Conservation (phyloP, 2,113 vertebrate genomes). For the Amblyornis subalaris region DNA sequence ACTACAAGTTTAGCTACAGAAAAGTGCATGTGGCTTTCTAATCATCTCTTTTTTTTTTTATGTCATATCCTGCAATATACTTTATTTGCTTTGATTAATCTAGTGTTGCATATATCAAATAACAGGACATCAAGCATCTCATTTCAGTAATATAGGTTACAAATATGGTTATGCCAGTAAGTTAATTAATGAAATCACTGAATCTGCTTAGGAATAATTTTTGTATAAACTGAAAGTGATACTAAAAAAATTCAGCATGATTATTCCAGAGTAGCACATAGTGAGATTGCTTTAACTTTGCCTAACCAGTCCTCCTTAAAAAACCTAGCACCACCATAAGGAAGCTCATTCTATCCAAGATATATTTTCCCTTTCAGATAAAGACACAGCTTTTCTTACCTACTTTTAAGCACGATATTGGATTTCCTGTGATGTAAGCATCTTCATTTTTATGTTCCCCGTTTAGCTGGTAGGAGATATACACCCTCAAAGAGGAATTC, state of each 20-base stretch:
- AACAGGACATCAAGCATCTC: background rate
- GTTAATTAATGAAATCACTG: background rate
- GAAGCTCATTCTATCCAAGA: background rate
- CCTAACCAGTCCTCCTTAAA: background rate
- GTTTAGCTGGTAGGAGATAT: background rate
- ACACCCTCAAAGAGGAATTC: background rate
- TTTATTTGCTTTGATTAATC: background rate
- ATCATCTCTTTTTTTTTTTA: background rate
- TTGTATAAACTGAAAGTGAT: background rate
- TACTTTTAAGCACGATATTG: background rate
- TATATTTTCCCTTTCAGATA: background rate
- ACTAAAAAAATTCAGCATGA: background rate
- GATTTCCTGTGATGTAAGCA: background rate
- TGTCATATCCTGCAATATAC: background rate
- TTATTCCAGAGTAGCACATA: background rate
- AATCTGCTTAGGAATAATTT: background rate
- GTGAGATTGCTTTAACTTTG: background rate
- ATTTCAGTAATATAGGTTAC: background rate
- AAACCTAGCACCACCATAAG: fast-evolving
- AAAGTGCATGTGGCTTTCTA: background rate
- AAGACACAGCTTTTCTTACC: background rate
- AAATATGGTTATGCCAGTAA: background rate
- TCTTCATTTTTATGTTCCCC: background rate
- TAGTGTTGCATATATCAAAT: background rate
- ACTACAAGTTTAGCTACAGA: background rate